phyloP scores from a whole-genome alignment of 2,888 invertebrate genomes.

The Microctonus hyperodae region DNA sequence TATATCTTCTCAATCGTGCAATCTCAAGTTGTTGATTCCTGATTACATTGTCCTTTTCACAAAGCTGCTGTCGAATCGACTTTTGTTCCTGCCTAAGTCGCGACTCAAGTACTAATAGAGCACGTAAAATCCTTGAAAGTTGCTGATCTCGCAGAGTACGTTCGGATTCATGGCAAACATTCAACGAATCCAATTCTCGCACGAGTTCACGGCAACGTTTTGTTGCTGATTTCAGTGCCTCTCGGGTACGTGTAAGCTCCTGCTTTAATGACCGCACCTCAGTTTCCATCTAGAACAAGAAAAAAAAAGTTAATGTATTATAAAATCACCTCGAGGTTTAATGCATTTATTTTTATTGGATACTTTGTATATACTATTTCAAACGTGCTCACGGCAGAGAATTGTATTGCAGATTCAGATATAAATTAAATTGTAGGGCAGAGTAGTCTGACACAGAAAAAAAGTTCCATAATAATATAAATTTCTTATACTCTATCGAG shows the following conservation, averaged over 20 bases:
- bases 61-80: constrained; percentile 72
- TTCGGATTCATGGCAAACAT: constrained; percentile 64
- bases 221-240: constrained; percentile 71
- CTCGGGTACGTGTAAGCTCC: constrained; percentile 74
- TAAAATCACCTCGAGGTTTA: not conserved
- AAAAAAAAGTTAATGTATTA: not conserved
- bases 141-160: constrained; percentile 74
- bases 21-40: constrained; percentile 76
- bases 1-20: constrained; percentile 67
- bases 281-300: constrained; percentile 71
- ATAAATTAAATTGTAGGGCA: not conserved
- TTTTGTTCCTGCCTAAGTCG: constrained; percentile 77
- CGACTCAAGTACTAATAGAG: constrained; percentile 76
- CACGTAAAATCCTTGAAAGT: constrained; percentile 73
- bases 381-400: not conserved
- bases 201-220: constrained; percentile 75
- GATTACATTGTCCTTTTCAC: constrained; percentile 77
- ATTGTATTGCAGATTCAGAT: not conserved
- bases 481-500: not conserved
- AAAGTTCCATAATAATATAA: not conserved
- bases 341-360: not conserved
- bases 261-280: constrained; percentile 63
- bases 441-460: not conserved
- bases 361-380: not conserved
- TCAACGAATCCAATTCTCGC: constrained; percentile 58